Conservation (phyloP, 2,888 invertebrate species). For the Torymus aiolomorphi region DNA sequence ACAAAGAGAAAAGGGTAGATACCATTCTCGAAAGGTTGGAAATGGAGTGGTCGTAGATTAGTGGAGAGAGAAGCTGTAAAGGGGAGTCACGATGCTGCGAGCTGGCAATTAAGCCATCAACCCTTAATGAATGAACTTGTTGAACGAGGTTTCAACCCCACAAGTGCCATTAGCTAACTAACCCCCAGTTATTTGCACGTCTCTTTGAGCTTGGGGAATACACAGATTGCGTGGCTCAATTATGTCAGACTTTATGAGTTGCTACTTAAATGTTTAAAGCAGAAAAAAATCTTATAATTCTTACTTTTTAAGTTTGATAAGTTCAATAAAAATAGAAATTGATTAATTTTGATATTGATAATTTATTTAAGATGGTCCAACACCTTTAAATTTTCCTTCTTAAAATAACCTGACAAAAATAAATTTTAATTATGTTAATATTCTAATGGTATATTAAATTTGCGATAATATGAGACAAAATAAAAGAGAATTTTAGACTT, state of each 20-base stretch:
- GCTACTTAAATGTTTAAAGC: conserved; percentile 74
- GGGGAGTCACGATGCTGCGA: conserved; percentile 69
- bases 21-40: conserved; percentile 60
- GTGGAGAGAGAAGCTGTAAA: conserved; percentile 58
- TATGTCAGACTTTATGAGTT: conserved; percentile 72
- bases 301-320: too few relatives aligned
- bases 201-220: conserved; percentile 68
- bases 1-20: conserved; percentile 58
- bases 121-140: conserved; percentile 75
- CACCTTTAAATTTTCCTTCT: too few relatives aligned
- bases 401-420: too few relatives aligned
- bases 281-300: too few relatives aligned
- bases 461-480: too few relatives aligned
- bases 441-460: too few relatives aligned
- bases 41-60: conserved; percentile 58
- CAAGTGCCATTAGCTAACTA: conserved; percentile 75
- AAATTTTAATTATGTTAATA: too few relatives aligned
- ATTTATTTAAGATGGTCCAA: too few relatives aligned
- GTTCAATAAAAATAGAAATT: too few relatives aligned
- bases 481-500: too few relatives aligned
- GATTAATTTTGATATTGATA: too few relatives aligned
- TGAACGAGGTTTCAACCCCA: conserved; percentile 65
- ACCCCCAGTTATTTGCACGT: conserved; percentile 75
- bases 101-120: conserved; percentile 75
- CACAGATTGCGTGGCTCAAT: conserved; percentile 73